Conservation (phyloP, 2,797 vertebrate genomes). For the Labeo calbasu region DNA sequence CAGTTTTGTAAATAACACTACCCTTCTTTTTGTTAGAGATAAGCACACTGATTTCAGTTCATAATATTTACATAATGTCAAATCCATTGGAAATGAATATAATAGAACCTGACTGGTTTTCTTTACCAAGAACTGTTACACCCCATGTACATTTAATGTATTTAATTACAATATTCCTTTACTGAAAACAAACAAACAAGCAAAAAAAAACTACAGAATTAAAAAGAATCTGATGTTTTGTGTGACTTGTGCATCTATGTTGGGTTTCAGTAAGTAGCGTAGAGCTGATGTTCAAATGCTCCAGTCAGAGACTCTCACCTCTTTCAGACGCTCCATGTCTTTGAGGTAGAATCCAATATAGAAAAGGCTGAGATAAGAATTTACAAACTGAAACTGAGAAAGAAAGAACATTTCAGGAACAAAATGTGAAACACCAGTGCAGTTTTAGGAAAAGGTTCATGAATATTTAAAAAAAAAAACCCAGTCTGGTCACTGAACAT, state of each 20-base stretch:
- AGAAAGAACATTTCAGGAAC: conserved; percentile 40
- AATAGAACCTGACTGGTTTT: too few relatives aligned
- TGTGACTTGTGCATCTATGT: neutral
- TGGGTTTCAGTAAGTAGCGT: neutral
- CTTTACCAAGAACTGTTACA: too few relatives aligned
- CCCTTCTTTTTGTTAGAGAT: too few relatives aligned
- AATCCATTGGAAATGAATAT: too few relatives aligned
- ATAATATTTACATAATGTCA: too few relatives aligned
- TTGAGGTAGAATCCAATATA: conserved; percentile 99
- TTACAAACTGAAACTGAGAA: conserved; percentile 96
- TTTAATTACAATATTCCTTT: too few relatives aligned
- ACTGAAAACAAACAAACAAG: too few relatives aligned
- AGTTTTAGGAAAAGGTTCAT: neutral
- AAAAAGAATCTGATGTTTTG: neutral
- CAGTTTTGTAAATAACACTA: too few relatives aligned
- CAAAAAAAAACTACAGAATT: neutral
- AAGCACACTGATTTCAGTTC: neutral
- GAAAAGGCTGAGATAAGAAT: conserved; percentile 99
- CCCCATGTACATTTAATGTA: too few relatives aligned
- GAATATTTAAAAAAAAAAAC: too few relatives aligned
- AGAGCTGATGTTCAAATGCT: neutral
- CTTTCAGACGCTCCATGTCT: conserved; percentile 98
- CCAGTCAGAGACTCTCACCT: conserved; percentile 78
- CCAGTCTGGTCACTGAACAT: too few relatives aligned
- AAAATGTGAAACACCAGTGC: neutral